Percentiles rank a stretch among this genome's conserved stretches.
These are phyloP conservation scores for Drosophila miranda DNA, from an alignment of 1,140 invertebrate species.

Conservation along the genomic window DNA sequence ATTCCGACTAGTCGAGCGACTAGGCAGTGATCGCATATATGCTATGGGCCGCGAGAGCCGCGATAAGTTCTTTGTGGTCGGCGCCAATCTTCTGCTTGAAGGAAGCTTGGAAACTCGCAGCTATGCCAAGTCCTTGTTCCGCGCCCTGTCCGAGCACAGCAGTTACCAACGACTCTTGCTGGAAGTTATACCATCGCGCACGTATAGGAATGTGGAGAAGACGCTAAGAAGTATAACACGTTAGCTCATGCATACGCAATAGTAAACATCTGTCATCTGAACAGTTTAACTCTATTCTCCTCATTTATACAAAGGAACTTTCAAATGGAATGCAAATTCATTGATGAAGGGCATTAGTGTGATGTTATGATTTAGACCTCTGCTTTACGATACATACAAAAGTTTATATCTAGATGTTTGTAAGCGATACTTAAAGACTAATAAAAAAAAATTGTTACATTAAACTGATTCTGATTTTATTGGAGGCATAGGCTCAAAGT, in stretches of 20 bases:
- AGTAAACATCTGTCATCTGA: slow-evolving; percentile 1
- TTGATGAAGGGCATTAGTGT: too few species aligned
- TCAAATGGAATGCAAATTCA: neutral
- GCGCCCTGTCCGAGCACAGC: slow-evolving; percentile 85
- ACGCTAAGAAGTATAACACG: slow-evolving; percentile 82
- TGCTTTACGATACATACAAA: slow-evolving; percentile 3
- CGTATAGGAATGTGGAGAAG: slow-evolving; percentile 87
- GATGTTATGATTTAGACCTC: too few species aligned
- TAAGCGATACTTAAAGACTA: slow-evolving; percentile 31
- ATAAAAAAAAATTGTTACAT: slow-evolving; percentile 43
- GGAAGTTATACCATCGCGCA: slow-evolving; percentile 86
- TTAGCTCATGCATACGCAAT: slow-evolving; percentile 6
- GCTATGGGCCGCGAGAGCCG: slow-evolving; percentile 89
- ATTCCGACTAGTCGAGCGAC: slow-evolving; percentile 86
- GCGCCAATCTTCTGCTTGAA: slow-evolving; percentile 92
- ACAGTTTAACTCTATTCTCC: slow-evolving; percentile 6
- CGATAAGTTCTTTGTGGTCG: slow-evolving; percentile 90
- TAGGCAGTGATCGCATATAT: slow-evolving; percentile 89
- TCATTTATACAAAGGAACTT: slow-evolving; percentile 2
- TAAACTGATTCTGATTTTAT: neutral
- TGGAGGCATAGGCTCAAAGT: slow-evolving; percentile 3
- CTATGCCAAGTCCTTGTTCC: slow-evolving; percentile 87
- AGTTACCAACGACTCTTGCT: slow-evolving; percentile 86
- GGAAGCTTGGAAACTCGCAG: slow-evolving; percentile 92
- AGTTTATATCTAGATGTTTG: slow-evolving; percentile 3